Evolutionary conservation across 2,888 invertebrate species (phyloP).

Genomic region (Chalcosyrphus nemorum): DNA sequence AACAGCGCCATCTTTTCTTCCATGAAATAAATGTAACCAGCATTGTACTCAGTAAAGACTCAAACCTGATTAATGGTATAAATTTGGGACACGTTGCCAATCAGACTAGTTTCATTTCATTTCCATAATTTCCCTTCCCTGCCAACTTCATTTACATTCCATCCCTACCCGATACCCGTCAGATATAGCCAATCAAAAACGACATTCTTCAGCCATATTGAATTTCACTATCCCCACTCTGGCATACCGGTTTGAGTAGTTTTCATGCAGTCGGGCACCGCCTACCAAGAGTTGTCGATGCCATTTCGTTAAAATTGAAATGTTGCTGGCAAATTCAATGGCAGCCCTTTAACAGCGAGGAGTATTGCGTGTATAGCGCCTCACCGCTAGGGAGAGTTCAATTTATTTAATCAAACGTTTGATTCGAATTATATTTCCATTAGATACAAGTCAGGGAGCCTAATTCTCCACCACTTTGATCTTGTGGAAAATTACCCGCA

Average conservation of each 20-base stretch:
- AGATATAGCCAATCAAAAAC: conserved; percentile 39
- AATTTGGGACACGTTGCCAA: conserved; percentile 37
- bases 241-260: conserved; percentile 52
- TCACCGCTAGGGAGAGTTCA: background rate
- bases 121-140: background rate
- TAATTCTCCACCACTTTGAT: conserved; percentile 1
- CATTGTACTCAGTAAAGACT: background rate
- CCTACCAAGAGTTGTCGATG: conserved; percentile 43
- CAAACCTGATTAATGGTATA: conserved; percentile 13
- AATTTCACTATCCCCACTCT: conserved; percentile 62
- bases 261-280: conserved; percentile 37
- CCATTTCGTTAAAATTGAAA: conserved; percentile 23
- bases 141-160: conserved; percentile 3
- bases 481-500: background rate
- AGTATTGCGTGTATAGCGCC: too few species aligned
- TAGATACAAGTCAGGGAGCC: background rate
- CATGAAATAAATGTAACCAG: background rate
- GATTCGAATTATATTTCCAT: conserved; percentile 8
- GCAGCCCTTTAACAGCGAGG: background rate
- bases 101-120: background rate
- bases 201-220: conserved; percentile 66
- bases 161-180: conserved; percentile 16
- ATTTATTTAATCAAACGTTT: conserved; percentile 1
- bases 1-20: background rate
- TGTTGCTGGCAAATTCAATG: conserved; percentile 19